Percentiles rank a stretch among this genome's conserved stretches.
These are phyloP conservation scores for Bembecia ichneumoniformis DNA, from an alignment of 2,888 invertebrate genomes.

Conservation along the genomic window DNA sequence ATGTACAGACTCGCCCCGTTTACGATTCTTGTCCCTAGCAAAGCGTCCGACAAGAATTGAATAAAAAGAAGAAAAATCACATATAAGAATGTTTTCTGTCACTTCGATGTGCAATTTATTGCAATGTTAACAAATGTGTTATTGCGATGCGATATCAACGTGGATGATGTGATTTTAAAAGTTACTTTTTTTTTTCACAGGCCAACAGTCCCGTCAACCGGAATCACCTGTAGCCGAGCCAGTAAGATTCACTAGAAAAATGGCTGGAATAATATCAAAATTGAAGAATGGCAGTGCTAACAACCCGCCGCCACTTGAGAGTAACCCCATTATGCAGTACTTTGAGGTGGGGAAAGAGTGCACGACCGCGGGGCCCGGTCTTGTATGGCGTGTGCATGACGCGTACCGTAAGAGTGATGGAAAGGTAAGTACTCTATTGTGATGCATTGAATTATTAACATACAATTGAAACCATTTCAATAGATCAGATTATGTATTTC, in stretches of 20 bases:
- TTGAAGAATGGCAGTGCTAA: slow-evolving; percentile 25
- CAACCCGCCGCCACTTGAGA: slow-evolving; percentile 55
- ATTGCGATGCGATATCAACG: too few species aligned
- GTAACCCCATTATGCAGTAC: slow-evolving; percentile 88
- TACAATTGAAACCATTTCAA: too few species aligned
- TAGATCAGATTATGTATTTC: too few species aligned
- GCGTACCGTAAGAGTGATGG: slow-evolving; percentile 90
- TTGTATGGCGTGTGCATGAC: slow-evolving; percentile 93
- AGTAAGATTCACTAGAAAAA: slow-evolving; percentile 17
- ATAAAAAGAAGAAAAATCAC: too few species aligned
- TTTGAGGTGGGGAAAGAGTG: slow-evolving; percentile 89
- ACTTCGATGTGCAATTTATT: too few species aligned
- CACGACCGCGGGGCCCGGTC: slow-evolving; percentile 87
- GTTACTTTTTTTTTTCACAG: neutral
- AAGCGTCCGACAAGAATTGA: too few species aligned
- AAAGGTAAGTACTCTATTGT: slow-evolving; percentile 83
- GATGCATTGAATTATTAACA: too few species aligned
- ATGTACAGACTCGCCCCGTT: too few species aligned
- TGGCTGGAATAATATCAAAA: slow-evolving; percentile 45
- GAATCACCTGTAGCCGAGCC: slow-evolving; percentile 16
- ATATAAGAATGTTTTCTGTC: too few species aligned
- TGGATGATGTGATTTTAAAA: too few species aligned
- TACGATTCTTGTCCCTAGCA: too few species aligned
- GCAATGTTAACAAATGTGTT: too few species aligned
- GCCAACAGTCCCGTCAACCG: slow-evolving; percentile 11